A percentile compares a stretch with the other conserved stretches of the same genome.
Evolutionary conservation across 2,888 invertebrate species (phyloP).

Genomic region (Galerucella pusilla): DNA sequence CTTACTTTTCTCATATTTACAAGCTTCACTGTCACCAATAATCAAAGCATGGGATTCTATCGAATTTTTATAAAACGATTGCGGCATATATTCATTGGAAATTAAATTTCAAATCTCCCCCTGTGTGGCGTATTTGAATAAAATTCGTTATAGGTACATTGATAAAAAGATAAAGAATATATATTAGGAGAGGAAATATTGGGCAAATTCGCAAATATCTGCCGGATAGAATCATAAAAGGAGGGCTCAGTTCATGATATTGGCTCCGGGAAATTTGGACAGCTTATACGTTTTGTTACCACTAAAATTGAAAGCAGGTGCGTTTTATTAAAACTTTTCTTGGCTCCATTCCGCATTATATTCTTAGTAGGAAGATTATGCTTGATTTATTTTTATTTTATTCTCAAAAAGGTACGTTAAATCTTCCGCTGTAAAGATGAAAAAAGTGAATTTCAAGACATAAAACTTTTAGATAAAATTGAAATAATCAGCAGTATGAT

Average conservation of each 20-base stretch:
- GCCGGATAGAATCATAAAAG: constrained; percentile 50
- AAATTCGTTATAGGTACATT: constrained; percentile 25
- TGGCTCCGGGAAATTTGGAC: constrained; percentile 53
- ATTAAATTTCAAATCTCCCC: constrained; percentile 13
- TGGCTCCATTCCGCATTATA: constrained; percentile 47
- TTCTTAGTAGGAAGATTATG: constrained; percentile 36
- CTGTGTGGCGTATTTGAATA: constrained; percentile 24
- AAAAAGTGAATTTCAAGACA: not conserved
- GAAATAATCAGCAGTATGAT: not conserved
- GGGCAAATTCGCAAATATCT: constrained; percentile 26
- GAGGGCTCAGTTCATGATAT: constrained; percentile 45
- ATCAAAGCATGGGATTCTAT: too few relatives aligned
- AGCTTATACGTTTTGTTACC: constrained; percentile 56
- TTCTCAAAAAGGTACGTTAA: constrained; percentile 31
- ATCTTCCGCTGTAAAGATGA: not conserved
- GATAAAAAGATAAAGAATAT: constrained; percentile 20
- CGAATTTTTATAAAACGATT: too few relatives aligned
- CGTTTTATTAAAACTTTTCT: constrained; percentile 54
- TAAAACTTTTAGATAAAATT: not conserved
- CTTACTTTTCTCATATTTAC: too few relatives aligned
- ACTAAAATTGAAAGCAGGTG: constrained; percentile 56
- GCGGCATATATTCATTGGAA: too few relatives aligned
- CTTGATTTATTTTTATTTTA: constrained; percentile 42
- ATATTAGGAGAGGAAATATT: constrained; percentile 27
- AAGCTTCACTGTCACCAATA: too few relatives aligned